Percentiles rank a stretch among this genome's conserved stretches.
Evolutionary conservation across 2,113 vertebrate genomes (phyloP).

Genomic region (Oreocharis arfaki): DNA sequence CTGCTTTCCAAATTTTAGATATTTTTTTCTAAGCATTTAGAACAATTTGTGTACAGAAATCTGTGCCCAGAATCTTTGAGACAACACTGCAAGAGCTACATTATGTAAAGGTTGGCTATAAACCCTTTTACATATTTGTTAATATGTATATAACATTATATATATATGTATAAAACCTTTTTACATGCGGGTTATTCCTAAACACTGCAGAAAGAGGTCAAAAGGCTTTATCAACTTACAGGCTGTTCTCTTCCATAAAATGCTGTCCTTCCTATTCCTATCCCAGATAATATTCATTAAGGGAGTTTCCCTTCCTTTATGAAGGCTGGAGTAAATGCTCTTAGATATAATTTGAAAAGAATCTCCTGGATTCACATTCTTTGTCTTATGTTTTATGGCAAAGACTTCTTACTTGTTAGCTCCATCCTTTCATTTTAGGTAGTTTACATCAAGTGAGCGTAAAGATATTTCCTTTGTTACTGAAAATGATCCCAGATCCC

Average conservation of each 20-base stretch:
- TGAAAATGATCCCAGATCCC: not conserved
- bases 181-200: too few relatives aligned
- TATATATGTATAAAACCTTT: too few relatives aligned
- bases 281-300: not conserved
- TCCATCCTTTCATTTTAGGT: not conserved
- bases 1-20: not conserved
- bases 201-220: not conserved
- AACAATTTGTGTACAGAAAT: not conserved
- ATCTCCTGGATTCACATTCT: not conserved
- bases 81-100: not conserved
- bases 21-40: not conserved
- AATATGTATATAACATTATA: too few relatives aligned
- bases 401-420: not conserved
- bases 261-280: not conserved
- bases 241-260: not conserved
- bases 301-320: not conserved
- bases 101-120: not conserved
- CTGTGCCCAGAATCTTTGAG: not conserved
- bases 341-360: not conserved
- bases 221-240: not conserved
- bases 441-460: not conserved
- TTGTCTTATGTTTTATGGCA: not conserved
- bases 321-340: not conserved
- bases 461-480: not conserved
- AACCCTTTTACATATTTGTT: not conserved